A percentile compares a stretch with the other conserved stretches of the same genome.
phyloP scores from a whole-genome alignment of 2,113 vertebrate genomes.

The Tetrax tetrax region DNA sequence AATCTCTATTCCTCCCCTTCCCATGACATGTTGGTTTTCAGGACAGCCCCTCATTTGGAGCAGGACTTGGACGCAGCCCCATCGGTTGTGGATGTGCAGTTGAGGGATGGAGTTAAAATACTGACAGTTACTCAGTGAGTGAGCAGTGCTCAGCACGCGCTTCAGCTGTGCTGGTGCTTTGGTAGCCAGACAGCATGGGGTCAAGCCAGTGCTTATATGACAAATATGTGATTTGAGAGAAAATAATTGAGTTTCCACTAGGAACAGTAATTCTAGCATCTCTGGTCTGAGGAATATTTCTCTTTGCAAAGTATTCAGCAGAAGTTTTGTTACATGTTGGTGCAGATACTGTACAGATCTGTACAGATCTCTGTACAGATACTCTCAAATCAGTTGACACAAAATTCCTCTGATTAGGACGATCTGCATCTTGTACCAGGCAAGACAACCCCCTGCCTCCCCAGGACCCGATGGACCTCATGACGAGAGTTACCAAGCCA shows the following conservation, averaged over 20 bases:
- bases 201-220: neutral
- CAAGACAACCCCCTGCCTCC: neutral
- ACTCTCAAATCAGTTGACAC: neutral
- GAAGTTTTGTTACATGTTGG: neutral
- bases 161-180: neutral
- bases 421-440: fast-evolving
- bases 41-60: neutral
- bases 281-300: neutral
- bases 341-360: too few relatives aligned
- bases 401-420: neutral
- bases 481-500: neutral
- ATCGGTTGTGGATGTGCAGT: neutral
- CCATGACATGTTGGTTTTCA: neutral
- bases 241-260: neutral
- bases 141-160: neutral
- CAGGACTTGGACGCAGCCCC: neutral
- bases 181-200: neutral
- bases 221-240: neutral
- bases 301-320: neutral
- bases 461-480: neutral
- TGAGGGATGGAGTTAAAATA: neutral
- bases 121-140: neutral
- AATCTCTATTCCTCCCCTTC: neutral
- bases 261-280: neutral
- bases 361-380: neutral